phyloP scores from a whole-genome alignment of 2,888 invertebrate genomes.

The Stenodema calcarata region DNA sequence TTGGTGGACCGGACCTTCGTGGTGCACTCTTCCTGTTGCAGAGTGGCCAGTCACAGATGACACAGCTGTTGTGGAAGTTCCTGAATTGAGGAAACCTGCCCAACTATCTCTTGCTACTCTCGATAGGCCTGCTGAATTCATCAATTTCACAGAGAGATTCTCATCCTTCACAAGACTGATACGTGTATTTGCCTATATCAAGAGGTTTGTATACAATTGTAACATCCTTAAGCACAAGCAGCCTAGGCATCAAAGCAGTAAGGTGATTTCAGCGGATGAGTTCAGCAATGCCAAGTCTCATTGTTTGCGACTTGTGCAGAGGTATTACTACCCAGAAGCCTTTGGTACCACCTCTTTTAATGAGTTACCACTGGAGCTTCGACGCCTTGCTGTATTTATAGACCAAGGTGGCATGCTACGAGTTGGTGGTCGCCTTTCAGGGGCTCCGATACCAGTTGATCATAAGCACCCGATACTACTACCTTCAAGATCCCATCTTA shows the following conservation, averaged over 20 bases:
- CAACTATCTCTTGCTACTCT: background rate
- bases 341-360: background rate
- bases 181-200: too few species aligned
- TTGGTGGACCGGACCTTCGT: background rate
- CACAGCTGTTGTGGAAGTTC: background rate
- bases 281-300: background rate
- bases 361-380: background rate
- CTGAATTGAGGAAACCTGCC: too few species aligned
- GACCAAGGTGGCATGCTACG: background rate
- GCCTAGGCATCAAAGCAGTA: background rate
- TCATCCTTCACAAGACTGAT: background rate
- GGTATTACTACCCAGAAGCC: background rate
- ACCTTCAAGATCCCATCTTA: conserved; percentile 1
- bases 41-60: background rate
- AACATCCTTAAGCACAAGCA: background rate
- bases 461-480: conserved; percentile 35
- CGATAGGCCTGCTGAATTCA: background rate
- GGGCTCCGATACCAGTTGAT: background rate
- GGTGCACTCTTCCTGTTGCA: background rate
- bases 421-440: background rate
- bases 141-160: background rate
- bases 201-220: background rate
- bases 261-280: background rate
- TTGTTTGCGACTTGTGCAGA: background rate
- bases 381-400: too few species aligned